These are phyloP conservation scores for Bovichtus diacanthus DNA, from an alignment of 2,797 vertebrate species.

Conservation along the genomic window DNA sequence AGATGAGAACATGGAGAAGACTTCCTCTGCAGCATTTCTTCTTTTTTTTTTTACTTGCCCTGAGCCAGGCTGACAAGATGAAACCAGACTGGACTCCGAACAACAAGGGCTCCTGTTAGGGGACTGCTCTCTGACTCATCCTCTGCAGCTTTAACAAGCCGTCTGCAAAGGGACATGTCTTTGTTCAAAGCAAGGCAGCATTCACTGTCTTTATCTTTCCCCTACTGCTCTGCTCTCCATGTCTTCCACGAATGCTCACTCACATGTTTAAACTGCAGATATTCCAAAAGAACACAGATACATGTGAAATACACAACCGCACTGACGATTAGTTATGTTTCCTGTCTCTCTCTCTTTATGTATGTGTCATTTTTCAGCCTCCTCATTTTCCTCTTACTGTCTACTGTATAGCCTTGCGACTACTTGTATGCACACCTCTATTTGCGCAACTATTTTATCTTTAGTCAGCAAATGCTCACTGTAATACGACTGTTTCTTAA, in stretches of 20 bases:
- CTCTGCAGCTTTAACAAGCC: constrained; percentile 76
- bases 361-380: not conserved
- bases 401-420: too few relatives aligned
- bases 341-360: not conserved
- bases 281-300: constrained; percentile 3
- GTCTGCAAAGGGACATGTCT: constrained; percentile 53
- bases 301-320: not conserved
- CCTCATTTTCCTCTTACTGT: not conserved
- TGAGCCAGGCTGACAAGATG: constrained; percentile 79
- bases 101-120: constrained; percentile 76
- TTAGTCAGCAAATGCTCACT: not conserved
- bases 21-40: constrained; percentile 48
- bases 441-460: not conserved
- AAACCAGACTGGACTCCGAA: constrained; percentile 77
- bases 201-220: constrained; percentile 36
- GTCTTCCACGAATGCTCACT: constrained; percentile 12
- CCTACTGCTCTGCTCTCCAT: not conserved
- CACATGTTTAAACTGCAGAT: constrained; percentile 23
- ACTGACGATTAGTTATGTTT: not conserved
- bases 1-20: constrained; percentile 52
- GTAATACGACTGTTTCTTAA: constrained; percentile 2
- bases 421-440: not conserved
- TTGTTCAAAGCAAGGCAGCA: constrained; percentile 54
- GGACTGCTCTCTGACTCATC: constrained; percentile 78
- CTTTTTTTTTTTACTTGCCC: constrained; percentile 41